phyloP scores from a whole-genome alignment of 2,888 invertebrate genomes.

The Bimastos eiseni region DNA sequence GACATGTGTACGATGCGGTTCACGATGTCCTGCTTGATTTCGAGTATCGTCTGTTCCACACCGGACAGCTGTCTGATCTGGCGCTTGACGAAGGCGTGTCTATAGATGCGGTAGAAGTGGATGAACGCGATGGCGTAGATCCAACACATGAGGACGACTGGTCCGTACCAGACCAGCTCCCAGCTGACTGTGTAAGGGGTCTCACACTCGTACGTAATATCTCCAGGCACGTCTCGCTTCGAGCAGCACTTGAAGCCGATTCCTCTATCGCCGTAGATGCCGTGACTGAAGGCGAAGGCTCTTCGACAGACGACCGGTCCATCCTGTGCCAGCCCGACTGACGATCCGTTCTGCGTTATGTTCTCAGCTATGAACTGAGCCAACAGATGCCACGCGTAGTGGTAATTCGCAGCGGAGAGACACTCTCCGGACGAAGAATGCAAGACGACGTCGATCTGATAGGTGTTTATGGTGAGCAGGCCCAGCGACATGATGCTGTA shows the following conservation, averaged over 20 bases:
- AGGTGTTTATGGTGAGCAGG: conserved; percentile 30
- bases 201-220: conserved; percentile 24
- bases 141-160: conserved; percentile 32
- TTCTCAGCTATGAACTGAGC: conserved; percentile 33
- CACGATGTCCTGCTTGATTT: conserved; percentile 34
- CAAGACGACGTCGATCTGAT: conserved; percentile 26
- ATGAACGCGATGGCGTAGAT: conserved; percentile 33
- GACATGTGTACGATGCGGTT: conserved; percentile 25
- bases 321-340: background rate
- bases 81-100: conserved; percentile 27
- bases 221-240: background rate
- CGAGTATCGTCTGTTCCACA: conserved; percentile 30
- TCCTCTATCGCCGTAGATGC: conserved; percentile 29
- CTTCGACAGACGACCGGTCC: conserved; percentile 34
- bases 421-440: conserved; percentile 17
- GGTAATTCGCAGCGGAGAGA: background rate
- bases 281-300: conserved; percentile 36
- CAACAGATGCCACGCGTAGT: conserved; percentile 14
- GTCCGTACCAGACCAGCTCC: conserved; percentile 36
- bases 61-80: conserved; percentile 32
- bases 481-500: conserved; percentile 34
- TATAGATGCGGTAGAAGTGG: conserved; percentile 36
- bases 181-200: conserved; percentile 28
- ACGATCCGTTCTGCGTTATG: conserved; percentile 31
- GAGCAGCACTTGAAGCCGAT: conserved; percentile 35